A percentile compares a stretch with the other conserved stretches of the same genome.
Evolutionary conservation across 2,113 vertebrate species (phyloP).

Genomic region (Dipodomys ordii): DNA sequence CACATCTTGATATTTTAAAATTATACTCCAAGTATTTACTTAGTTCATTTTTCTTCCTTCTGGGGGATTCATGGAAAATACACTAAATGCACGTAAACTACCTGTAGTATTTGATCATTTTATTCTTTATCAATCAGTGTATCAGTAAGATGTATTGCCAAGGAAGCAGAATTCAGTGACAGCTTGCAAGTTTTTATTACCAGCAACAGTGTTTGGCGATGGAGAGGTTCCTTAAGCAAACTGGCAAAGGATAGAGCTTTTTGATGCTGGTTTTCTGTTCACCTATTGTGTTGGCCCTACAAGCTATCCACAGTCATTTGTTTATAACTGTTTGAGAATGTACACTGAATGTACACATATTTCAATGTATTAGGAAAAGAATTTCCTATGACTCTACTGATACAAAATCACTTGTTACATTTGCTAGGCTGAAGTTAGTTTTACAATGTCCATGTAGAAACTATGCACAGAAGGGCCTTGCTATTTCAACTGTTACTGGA

Average conservation of each 20-base stretch:
- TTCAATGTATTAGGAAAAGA: not conserved
- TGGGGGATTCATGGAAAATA: not conserved
- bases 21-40: constrained; percentile 26
- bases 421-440: not conserved
- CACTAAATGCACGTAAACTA: constrained; percentile 34
- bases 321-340: constrained; percentile 18
- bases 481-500: constrained; percentile 9
- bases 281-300: constrained; percentile 61
- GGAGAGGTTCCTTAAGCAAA: constrained; percentile 61
- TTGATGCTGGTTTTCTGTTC: constrained; percentile 59
- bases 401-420: constrained; percentile 33
- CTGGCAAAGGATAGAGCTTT: constrained; percentile 53
- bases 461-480: not conserved
- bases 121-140: constrained; percentile 61
- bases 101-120: constrained; percentile 34
- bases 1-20: not conserved
- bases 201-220: constrained; percentile 71
- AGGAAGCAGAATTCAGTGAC: constrained; percentile 63
- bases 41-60: constrained; percentile 8
- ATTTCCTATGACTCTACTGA: not conserved
- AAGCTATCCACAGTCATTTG: constrained; percentile 21
- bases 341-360: not conserved
- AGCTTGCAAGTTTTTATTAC: constrained; percentile 71
- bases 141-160: constrained; percentile 53
- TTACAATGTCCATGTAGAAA: not conserved